phyloP scores from a whole-genome alignment of 2,113 vertebrate genomes.

The Desmodus rotundus region DNA sequence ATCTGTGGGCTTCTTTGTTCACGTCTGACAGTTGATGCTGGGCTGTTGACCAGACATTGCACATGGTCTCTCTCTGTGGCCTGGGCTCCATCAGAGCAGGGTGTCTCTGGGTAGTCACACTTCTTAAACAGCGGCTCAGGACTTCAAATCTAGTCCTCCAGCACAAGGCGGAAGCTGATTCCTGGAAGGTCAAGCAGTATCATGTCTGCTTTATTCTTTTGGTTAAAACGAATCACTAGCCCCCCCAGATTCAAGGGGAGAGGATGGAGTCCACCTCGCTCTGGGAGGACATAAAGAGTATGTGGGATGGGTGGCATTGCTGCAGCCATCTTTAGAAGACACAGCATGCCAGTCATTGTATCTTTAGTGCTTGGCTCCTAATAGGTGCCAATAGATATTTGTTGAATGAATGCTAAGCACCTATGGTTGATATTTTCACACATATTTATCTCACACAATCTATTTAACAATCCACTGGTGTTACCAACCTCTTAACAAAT shows the following conservation, averaged over 20 bases:
- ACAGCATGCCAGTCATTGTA: neutral
- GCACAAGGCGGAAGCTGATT: neutral
- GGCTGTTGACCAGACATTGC: neutral
- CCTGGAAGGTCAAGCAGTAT: neutral
- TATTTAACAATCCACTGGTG: neutral
- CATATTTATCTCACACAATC: neutral
- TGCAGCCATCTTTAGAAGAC: slow-evolving; percentile 8
- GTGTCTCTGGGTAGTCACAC: neutral
- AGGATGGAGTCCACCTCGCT: neutral
- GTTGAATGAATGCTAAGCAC: neutral
- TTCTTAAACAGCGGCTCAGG: neutral
- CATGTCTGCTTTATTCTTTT: neutral
- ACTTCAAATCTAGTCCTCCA: neutral
- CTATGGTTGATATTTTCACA: slow-evolving; percentile 5
- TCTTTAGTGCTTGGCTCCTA: neutral
- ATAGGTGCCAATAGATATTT: neutral
- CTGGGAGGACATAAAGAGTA: neutral
- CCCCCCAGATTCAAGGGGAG: neutral
- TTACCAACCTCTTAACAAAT: neutral
- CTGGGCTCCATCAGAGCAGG: neutral
- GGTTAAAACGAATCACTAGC: neutral
- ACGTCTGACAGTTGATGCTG: neutral
- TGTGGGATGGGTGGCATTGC: neutral
- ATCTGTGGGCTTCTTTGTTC: neutral
- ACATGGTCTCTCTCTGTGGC: neutral